Evolutionary conservation across 2,113 vertebrate species (phyloP).

Genomic region (Charina bottae): DNA sequence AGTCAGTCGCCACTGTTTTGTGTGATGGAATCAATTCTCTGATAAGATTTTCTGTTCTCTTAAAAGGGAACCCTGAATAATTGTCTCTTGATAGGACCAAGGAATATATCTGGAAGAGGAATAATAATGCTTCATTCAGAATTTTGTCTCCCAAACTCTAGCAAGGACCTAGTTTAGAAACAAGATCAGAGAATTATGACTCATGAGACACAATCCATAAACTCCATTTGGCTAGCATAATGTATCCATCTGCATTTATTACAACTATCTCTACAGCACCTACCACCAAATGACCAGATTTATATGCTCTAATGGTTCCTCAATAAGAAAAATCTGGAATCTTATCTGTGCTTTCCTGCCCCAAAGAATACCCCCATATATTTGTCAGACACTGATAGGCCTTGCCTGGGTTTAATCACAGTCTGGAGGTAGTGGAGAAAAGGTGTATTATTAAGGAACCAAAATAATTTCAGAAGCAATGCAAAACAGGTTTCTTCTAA

Average conservation of each 20-base stretch:
- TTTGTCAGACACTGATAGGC: constrained; percentile 62
- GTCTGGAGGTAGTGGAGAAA: constrained; percentile 78
- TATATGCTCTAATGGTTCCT: constrained; percentile 73
- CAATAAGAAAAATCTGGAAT: constrained; percentile 72
- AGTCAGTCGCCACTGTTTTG: neutral
- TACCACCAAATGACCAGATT: constrained; percentile 73
- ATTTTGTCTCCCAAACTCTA: constrained; percentile 49
- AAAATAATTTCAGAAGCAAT: constrained; percentile 88
- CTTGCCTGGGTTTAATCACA: constrained; percentile 81
- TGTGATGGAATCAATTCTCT: neutral
- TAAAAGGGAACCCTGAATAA: neutral
- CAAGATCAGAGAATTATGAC: constrained; percentile 56
- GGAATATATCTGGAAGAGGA: neutral
- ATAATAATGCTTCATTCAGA: constrained; percentile 2
- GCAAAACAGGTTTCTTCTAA: constrained; percentile 82
- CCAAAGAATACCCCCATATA: constrained; percentile 64
- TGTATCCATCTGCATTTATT: constrained; percentile 70
- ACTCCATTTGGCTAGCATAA: constrained; percentile 66
- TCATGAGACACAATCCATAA: constrained; percentile 66
- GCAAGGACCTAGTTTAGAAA: constrained; percentile 30
- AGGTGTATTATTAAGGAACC: constrained; percentile 83
- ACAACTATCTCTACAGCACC: constrained; percentile 65
- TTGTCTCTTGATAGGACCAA: neutral
- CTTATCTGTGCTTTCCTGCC: constrained; percentile 72
- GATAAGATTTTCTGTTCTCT: neutral